Percentiles rank a stretch among this genome's conserved stretches.
These are phyloP conservation scores for Drosophila siamana DNA, from an alignment of 2,888 invertebrate genomes.

Conservation along the genomic window DNA sequence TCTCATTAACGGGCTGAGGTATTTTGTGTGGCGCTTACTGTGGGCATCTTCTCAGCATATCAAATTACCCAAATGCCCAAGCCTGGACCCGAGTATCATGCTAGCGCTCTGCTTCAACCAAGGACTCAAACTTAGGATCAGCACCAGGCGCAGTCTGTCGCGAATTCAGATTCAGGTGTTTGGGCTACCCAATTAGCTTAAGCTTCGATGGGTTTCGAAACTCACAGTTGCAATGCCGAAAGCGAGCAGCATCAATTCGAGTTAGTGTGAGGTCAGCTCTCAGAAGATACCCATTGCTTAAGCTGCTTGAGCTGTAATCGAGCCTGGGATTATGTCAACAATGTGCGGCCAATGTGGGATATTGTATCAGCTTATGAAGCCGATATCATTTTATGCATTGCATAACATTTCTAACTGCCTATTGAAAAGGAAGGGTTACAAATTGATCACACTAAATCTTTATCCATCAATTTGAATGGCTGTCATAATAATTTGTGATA, in stretches of 20 bases:
- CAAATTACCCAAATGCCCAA: conserved; percentile 53
- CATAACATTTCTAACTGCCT: too few species aligned
- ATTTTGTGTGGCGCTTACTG: conserved; percentile 63
- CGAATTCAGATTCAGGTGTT: conserved; percentile 62
- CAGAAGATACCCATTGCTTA: conserved; percentile 26
- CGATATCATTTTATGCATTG: neutral
- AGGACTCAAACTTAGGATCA: neutral
- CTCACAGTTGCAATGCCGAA: conserved; percentile 58
- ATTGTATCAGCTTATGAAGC: conserved; percentile 1
- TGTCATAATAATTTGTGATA: too few species aligned
- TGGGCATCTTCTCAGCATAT: conserved; percentile 79
- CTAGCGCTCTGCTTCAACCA: conserved; percentile 25
- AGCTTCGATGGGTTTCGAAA: conserved; percentile 49
- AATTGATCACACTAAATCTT: too few species aligned
- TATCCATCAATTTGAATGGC: too few species aligned
- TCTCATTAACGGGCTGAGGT: conserved; percentile 46
- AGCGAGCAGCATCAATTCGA: conserved; percentile 47
- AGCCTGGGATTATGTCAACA: conserved; percentile 47
- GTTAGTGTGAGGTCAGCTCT: conserved; percentile 45
- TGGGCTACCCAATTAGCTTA: conserved; percentile 54
- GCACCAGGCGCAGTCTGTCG: conserved; percentile 14
- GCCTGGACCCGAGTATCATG: conserved; percentile 47
- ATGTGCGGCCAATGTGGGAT: conserved; percentile 2
- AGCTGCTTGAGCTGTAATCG: conserved; percentile 40
- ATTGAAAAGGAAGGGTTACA: too few species aligned